A percentile compares a stretch with the other conserved stretches of the same genome.
phyloP scores from a whole-genome alignment of 2,797 vertebrate species.

The Allobates femoralis region DNA sequence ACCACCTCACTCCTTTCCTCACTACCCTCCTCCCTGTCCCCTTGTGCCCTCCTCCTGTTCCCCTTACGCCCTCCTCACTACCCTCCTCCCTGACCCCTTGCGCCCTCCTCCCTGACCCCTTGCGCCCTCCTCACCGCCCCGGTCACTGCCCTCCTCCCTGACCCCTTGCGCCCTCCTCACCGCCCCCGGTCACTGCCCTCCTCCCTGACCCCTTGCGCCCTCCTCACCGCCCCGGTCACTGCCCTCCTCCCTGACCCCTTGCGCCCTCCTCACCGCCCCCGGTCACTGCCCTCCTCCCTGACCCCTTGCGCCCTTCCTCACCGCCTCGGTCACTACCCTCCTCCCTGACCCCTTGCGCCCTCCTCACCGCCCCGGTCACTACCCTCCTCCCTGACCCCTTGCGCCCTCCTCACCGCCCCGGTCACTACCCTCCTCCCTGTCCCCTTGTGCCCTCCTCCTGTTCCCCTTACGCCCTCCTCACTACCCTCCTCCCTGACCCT shows the following conservation, averaged over 20 bases:
- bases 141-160: no score
- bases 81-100: background rate
- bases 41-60: background rate
- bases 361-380: no score
- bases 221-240: conserved; percentile 62
- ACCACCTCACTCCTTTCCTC: background rate
- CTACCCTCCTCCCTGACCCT: no score
- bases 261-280: background rate
- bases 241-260: background rate
- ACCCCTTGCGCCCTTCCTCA: background rate
- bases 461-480: no score
- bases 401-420: no score
- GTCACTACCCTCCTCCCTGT: no score
- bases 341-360: no score
- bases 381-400: no score
- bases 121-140: no score
- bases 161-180: background rate
- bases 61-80: background rate
- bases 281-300: conserved; percentile 44
- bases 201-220: conserved; percentile 53
- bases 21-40: conserved; percentile 27
- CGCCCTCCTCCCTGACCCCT: background rate
- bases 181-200: conserved; percentile 33
- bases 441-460: no score
- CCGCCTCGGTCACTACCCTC: conserved; percentile 58